Evolutionary conservation across 2,888 invertebrate species (phyloP).

Genomic region (Lumbricus terrestris): DNA sequence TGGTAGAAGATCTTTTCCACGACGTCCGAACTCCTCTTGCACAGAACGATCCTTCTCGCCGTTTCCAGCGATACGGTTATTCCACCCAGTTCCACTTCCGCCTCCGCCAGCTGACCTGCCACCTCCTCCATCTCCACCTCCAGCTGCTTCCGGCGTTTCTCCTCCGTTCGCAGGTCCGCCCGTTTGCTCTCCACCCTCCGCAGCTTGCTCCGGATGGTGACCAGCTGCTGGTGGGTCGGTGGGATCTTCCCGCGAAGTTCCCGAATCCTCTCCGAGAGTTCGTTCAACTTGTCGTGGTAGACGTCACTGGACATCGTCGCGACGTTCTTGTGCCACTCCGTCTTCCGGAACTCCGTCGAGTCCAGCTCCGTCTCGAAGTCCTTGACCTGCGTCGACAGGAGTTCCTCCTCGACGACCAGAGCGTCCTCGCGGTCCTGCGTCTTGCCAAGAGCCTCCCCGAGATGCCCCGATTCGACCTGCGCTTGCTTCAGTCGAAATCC

Average conservation of each 20-base stretch:
- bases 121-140: constrained; percentile 26
- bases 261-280: constrained; percentile 46
- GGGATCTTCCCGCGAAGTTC: constrained; percentile 45
- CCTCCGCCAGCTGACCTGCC: neutral
- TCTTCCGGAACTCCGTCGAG: constrained; percentile 45
- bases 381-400: constrained; percentile 40
- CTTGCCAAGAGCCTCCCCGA: constrained; percentile 41
- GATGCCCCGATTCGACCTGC: constrained; percentile 44
- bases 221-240: constrained; percentile 42
- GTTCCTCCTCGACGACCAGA: constrained; percentile 33
- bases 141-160: constrained; percentile 16
- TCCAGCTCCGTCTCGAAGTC: constrained; percentile 49
- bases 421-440: constrained; percentile 44
- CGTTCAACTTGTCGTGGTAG: constrained; percentile 44
- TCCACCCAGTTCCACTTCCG: constrained; percentile 7
- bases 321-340: constrained; percentile 30
- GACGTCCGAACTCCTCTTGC: constrained; percentile 49
- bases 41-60: constrained; percentile 44
- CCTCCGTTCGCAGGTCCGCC: constrained; percentile 38
- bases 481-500: constrained; percentile 46
- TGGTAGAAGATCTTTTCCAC: constrained; percentile 50
- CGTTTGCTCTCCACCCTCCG: constrained; percentile 45
- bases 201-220: constrained; percentile 43
- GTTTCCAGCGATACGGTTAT: constrained; percentile 40
- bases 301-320: neutral